Percentiles rank a stretch among this genome's conserved stretches.
These are phyloP conservation scores for Onychorhynchus coronatus DNA, from an alignment of 2,113 vertebrate species.

Conservation along the genomic window DNA sequence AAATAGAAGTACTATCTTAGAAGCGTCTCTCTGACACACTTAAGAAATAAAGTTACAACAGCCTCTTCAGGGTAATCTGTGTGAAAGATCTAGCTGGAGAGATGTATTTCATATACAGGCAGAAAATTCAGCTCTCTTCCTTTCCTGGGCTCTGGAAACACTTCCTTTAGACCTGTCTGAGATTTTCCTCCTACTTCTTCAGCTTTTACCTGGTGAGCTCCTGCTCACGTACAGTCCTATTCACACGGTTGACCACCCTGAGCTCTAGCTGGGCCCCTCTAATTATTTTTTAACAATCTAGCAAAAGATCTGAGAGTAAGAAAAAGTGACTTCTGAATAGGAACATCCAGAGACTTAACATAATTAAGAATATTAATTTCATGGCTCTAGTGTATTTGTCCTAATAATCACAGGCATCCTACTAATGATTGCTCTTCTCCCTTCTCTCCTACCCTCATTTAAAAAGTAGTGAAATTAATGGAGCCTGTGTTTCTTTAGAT, in stretches of 20 bases:
- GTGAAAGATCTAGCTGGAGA: background rate
- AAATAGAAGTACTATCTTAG: background rate
- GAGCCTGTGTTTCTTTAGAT: background rate
- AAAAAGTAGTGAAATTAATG: background rate
- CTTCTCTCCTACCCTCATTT: background rate
- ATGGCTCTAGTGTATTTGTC: background rate
- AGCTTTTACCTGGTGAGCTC: background rate
- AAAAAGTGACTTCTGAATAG: background rate
- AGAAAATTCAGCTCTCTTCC: background rate
- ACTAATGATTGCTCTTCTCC: background rate
- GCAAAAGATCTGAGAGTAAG: background rate
- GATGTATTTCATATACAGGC: background rate
- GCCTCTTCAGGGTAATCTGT: background rate
- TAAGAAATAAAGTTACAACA: background rate
- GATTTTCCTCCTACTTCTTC: background rate
- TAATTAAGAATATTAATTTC: background rate
- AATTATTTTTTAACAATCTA: conserved; percentile 6
- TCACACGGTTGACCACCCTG: background rate
- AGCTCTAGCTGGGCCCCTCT: background rate
- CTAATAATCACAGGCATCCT: background rate
- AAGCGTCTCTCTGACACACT: background rate
- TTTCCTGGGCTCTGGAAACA: background rate
- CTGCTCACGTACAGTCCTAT: background rate
- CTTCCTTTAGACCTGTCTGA: background rate
- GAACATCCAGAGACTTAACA: background rate